phyloP scores from a whole-genome alignment of 2,113 vertebrate genomes.

The Tautogolabrus adspersus region DNA sequence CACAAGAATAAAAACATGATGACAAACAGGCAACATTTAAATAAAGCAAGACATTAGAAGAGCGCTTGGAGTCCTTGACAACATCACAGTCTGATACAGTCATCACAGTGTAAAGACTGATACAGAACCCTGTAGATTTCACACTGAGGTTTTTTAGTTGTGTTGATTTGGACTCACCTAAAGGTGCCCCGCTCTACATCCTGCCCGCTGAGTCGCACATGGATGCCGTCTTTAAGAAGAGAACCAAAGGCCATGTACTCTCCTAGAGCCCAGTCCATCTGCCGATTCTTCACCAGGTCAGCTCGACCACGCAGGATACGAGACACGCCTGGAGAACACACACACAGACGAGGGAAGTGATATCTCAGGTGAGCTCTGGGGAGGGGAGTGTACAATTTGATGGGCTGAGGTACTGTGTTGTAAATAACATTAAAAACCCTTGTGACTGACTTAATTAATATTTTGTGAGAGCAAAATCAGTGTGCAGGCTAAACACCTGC shows the following conservation, averaged over 20 bases:
- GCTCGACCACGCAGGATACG: constrained; percentile 86
- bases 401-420: background rate
- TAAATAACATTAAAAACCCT: constrained; percentile 25
- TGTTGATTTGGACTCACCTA: constrained; percentile 80
- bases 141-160: background rate
- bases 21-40: too few relatives aligned
- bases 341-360: background rate
- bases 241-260: constrained; percentile 95
- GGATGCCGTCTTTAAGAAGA: constrained; percentile 92
- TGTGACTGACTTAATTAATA: constrained; percentile 1
- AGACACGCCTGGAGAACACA: constrained; percentile 84
- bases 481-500: constrained; percentile 22
- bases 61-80: too few relatives aligned
- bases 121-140: background rate
- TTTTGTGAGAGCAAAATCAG: background rate
- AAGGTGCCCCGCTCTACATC: constrained; percentile 94
- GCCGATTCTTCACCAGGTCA: constrained; percentile 85
- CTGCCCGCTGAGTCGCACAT: constrained; percentile 91
- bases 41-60: too few relatives aligned
- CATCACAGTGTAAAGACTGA: too few relatives aligned
- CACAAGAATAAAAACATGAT: too few relatives aligned
- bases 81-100: too few relatives aligned
- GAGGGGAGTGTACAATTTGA: constrained; percentile 5
- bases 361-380: background rate
- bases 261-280: constrained; percentile 92